Evolutionary conservation across 2,888 invertebrate genomes (phyloP).

Genomic region (Leptodirus hochenwartii): DNA sequence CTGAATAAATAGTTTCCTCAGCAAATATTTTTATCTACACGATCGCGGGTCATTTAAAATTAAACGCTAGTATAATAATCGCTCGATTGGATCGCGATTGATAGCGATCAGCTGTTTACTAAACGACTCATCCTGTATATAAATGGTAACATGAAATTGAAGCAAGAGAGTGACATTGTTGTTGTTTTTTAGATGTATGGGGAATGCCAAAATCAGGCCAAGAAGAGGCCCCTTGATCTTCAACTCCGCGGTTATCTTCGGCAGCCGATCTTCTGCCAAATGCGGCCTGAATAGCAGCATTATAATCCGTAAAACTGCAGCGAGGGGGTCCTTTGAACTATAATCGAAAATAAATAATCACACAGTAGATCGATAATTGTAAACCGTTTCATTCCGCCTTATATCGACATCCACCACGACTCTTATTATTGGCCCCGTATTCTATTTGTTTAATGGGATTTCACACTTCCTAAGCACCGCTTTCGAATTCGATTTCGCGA

Average conservation of each 20-base stretch:
- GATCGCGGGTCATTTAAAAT: too few relatives aligned
- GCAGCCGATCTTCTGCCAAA: slow-evolving; percentile 23
- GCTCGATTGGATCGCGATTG: too few relatives aligned
- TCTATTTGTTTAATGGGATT: slow-evolving; percentile 15
- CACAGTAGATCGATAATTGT: slow-evolving; percentile 14
- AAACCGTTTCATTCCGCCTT: slow-evolving; percentile 4
- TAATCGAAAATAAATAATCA: slow-evolving; percentile 25
- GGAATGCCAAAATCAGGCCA: slow-evolving; percentile 11
- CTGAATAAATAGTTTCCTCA: too few relatives aligned
- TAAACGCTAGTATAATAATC: too few relatives aligned
- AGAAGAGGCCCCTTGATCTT: slow-evolving; percentile 12
- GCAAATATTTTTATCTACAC: too few relatives aligned
- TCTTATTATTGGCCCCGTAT: too few relatives aligned
- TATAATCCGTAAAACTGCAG: slow-evolving; percentile 19
- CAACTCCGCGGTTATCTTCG: too few relatives aligned
- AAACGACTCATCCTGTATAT: too few relatives aligned
- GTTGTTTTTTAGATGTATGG: slow-evolving; percentile 26
- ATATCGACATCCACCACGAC: slow-evolving; percentile 8
- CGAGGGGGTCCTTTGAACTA: slow-evolving; percentile 26
- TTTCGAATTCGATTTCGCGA: slow-evolving; percentile 8
- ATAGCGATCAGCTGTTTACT: too few relatives aligned
- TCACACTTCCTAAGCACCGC: slow-evolving; percentile 15
- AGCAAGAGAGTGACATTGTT: slow-evolving; percentile 26
- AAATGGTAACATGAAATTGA: too few relatives aligned
- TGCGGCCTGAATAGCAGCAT: slow-evolving; percentile 16